Evolutionary conservation across 1,140 invertebrate genomes (phyloP), one percentile per base, ranked within the genome.

Genomic region (Drosophila pseudoobscura): DNA sequence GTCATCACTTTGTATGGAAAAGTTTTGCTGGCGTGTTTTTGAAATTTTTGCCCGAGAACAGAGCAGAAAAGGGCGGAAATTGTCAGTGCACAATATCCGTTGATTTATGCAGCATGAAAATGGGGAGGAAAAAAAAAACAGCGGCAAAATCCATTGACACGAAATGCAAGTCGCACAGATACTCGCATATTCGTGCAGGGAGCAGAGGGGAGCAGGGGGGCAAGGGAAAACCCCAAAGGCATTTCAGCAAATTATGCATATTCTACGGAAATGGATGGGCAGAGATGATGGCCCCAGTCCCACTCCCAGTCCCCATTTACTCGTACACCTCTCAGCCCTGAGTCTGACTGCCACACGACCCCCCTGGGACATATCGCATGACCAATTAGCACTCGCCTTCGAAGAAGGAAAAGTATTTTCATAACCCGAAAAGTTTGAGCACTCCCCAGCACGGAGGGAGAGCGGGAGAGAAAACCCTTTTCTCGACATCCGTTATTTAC

Each of bases 51-150:
- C 51, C 49, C 54, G 41, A 49, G 51, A 41, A 63, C 56, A 57
- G 62, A 49, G 49, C 31, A 56, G 59, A 62, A 57, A 66, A 61
- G 52, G 70, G 60, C 79, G 80, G 82, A 87, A 87, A 87, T 87
- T 87, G 82, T 87, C 82, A 75, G 61, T 78, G 83, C 78, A 88
- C 82, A 87, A 87, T 87, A 87, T 87, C 82, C 82, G 82, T 88
- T 87, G 83, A 88, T 87, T 87, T 87, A 83, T 78, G 82, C 73
- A 80, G 78, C 83, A 69, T 88, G 78, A 87, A 87, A 88, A 78
- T 65, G 63, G 43, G 24, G 5, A 1, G 24, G 3, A 24, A 24
- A 24, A n/a, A 35, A 29, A 41, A 50, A 41, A 15, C 15, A 17
- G n/a, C 20, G 20, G 20, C 51, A 35, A 71, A 78, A 82, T 69